Conservation (phyloP, 2,113 vertebrate species). For the Mustela nigripes region DNA sequence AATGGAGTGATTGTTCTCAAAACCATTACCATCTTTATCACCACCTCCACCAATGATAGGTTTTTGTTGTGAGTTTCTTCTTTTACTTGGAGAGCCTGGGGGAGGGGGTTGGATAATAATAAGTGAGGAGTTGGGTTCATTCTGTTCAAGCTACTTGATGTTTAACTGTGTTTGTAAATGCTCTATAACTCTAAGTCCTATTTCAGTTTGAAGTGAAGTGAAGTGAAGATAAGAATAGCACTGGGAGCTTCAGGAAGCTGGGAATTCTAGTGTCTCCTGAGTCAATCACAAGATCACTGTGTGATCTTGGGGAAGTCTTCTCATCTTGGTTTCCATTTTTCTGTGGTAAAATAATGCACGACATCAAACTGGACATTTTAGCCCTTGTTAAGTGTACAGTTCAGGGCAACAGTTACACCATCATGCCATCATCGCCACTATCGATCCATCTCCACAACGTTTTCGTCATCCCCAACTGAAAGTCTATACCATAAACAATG, state of each 20-base stretch:
- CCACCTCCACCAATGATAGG: not conserved
- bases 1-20: not conserved
- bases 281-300: not conserved
- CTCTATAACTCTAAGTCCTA: not conserved
- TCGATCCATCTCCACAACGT: not conserved
- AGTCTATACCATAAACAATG: not conserved
- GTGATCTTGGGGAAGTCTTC: not conserved
- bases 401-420: not conserved
- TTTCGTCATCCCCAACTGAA: not conserved
- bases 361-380: not conserved
- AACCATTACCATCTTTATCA: not conserved
- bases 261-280: not conserved
- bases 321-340: not conserved
- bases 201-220: constrained; percentile 58
- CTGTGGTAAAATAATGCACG: not conserved
- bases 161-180: constrained; percentile 34
- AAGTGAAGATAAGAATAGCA: not conserved
- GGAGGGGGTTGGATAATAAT: not conserved
- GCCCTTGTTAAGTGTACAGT: not conserved
- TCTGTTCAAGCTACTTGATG: not conserved
- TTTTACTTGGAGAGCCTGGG: not conserved
- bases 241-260: not conserved
- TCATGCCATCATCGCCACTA: not conserved
- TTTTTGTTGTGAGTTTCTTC: constrained; percentile 27
- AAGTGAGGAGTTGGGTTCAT: constrained; percentile 9